Evolutionary conservation across 2,888 invertebrate species (phyloP).

Genomic region (Epinotia brunnichana): DNA sequence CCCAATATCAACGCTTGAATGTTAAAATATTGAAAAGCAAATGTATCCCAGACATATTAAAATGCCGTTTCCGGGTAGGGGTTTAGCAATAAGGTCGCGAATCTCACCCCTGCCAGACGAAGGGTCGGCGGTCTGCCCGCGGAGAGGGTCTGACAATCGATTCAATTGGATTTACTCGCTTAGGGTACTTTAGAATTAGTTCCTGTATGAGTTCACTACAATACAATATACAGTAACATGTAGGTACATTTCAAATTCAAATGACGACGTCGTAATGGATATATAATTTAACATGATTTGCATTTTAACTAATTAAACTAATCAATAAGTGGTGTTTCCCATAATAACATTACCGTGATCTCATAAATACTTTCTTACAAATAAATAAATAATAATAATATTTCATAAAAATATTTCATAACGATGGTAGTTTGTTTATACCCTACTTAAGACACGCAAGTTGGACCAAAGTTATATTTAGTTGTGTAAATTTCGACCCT

Average conservation of each 20-base stretch:
- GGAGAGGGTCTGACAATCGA: constrained; percentile 57
- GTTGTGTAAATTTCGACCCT: no score
- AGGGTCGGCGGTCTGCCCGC: constrained; percentile 61
- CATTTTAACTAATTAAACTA: background rate
- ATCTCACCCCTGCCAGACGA: constrained; percentile 72
- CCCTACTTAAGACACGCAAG: no score
- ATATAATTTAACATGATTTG: background rate
- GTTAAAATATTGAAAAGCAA: background rate
- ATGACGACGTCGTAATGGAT: background rate
- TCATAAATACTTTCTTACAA: no score
- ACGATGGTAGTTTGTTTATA: background rate
- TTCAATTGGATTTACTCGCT: constrained; percentile 46
- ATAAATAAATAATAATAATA: no score
- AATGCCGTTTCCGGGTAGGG: constrained; percentile 48
- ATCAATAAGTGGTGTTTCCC: no score
- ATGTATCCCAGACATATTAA: constrained; percentile 3
- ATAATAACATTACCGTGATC: no score
- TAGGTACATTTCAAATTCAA: constrained; percentile 13
- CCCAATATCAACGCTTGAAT: background rate
- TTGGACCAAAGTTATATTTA: no score
- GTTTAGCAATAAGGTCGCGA: constrained; percentile 63
- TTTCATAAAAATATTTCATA: background rate
- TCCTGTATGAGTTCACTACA: constrained; percentile 13
- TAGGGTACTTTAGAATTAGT: constrained; percentile 30
- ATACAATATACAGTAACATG: constrained; percentile 5